A percentile compares a stretch with the other conserved stretches of the same genome.
phyloP scores from a whole-genome alignment of 2,888 invertebrate species.

The Octodonta nipae region DNA sequence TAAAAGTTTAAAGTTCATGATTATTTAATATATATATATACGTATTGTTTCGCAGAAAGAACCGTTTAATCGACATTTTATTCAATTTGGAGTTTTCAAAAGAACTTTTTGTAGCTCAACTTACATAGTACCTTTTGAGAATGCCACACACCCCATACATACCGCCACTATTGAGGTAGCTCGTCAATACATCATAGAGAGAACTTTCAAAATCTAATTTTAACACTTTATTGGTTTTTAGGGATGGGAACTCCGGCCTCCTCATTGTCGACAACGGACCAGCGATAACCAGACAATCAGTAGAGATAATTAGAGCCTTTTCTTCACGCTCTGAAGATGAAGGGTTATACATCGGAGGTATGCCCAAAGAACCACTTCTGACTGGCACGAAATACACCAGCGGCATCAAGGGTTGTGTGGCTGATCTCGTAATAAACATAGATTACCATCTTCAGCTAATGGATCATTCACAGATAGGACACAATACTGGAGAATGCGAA shows the following conservation, averaged over 20 bases:
- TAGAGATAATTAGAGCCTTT: conserved; percentile 44
- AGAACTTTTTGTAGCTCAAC: no score
- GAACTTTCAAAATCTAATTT: no score
- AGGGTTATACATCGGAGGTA: conserved; percentile 70
- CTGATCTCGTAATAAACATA: conserved; percentile 46
- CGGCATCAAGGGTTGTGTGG: conserved; percentile 49
- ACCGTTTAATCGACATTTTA: no score
- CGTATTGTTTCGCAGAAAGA: no score
- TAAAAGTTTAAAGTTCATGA: no score
- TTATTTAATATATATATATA: no score
- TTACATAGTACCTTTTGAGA: no score
- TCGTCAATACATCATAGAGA: no score
- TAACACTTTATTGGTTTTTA: no score
- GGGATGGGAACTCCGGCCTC: conserved; percentile 74
- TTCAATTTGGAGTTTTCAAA: no score
- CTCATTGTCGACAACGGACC: conserved; percentile 81
- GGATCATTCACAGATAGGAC: conserved; percentile 40
- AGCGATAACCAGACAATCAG: conserved; percentile 65
- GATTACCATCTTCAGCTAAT: conserved; percentile 42
- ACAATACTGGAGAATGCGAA: conserved; percentile 35
- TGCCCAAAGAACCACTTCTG: conserved; percentile 29
- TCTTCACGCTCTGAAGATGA: conserved; percentile 59
- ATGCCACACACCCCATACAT: no score
- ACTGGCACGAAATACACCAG: conserved; percentile 38
- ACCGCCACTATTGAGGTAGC: no score